Conservation (phyloP, 2,888 invertebrate species). For the Limnephilus lunatus region DNA sequence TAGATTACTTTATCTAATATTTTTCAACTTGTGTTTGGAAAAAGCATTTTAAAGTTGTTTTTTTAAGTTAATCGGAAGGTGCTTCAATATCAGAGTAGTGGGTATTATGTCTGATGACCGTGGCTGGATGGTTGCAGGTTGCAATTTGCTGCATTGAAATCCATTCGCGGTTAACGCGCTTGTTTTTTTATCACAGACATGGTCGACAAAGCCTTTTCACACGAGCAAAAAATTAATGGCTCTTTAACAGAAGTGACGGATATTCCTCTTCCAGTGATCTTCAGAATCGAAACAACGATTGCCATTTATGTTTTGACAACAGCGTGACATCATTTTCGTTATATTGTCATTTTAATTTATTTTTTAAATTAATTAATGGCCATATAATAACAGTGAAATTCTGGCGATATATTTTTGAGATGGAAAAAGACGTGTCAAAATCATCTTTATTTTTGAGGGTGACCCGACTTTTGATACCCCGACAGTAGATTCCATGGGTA, state of each 20-base stretch:
- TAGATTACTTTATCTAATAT: too few species aligned
- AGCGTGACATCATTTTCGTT: background rate
- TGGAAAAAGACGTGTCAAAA: background rate
- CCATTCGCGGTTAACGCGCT: background rate
- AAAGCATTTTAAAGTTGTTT: too few species aligned
- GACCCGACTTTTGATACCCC: too few species aligned
- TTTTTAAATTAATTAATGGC: background rate
- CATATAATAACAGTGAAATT: background rate
- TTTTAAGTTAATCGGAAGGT: background rate
- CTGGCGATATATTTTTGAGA: background rate
- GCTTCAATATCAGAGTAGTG: background rate
- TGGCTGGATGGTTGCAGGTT: background rate
- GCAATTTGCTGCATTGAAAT: background rate
- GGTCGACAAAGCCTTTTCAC: background rate
- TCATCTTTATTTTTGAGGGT: too few species aligned
- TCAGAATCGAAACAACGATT: background rate
- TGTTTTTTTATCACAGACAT: background rate
- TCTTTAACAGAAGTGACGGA: background rate
- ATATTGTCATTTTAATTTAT: background rate
- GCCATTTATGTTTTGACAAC: background rate
- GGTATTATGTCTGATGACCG: background rate
- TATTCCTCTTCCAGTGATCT: background rate
- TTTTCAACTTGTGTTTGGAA: too few species aligned
- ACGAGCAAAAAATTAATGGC: background rate
- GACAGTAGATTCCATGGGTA: too few species aligned